These are phyloP conservation scores for Aldabrachelys gigantea DNA, from an alignment of 2,113 vertebrate genomes.

Conservation along the genomic window DNA sequence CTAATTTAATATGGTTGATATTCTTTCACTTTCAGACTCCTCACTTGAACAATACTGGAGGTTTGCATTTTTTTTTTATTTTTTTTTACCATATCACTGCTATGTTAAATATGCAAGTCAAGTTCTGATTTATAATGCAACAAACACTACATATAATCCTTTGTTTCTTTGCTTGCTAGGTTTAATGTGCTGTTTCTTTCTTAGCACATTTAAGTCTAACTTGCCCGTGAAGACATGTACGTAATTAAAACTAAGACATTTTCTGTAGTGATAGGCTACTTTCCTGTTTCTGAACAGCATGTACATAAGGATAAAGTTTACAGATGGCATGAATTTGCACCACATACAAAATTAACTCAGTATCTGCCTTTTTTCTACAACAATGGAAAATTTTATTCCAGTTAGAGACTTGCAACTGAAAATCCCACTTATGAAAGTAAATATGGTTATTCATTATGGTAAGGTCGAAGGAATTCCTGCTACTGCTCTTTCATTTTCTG, in stretches of 20 bases:
- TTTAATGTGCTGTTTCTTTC: background rate
- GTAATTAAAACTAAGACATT: background rate
- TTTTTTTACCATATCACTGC: background rate
- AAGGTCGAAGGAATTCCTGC: background rate
- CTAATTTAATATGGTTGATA: background rate
- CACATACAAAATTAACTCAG: background rate
- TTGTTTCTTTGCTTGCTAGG: background rate
- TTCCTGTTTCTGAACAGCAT: background rate
- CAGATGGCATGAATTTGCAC: background rate
- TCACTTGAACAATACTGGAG: background rate
- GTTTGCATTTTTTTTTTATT: background rate
- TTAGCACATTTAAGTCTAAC: background rate
- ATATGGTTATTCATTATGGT: fast-evolving
- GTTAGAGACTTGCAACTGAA: background rate
- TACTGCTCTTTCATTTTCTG: conserved; percentile 72
- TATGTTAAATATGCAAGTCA: background rate
- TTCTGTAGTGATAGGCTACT: background rate
- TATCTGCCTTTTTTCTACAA: background rate
- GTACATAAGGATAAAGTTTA: background rate
- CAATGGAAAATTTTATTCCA: background rate
- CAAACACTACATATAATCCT: background rate
- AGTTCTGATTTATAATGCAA: background rate
- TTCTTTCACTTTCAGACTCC: background rate
- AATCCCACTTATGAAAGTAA: background rate
- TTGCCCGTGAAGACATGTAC: background rate